Percentiles rank a stretch among this genome's conserved stretches.
Evolutionary conservation across 2,113 vertebrate genomes (phyloP).

Genomic region (Xenopus tropicalis): DNA sequence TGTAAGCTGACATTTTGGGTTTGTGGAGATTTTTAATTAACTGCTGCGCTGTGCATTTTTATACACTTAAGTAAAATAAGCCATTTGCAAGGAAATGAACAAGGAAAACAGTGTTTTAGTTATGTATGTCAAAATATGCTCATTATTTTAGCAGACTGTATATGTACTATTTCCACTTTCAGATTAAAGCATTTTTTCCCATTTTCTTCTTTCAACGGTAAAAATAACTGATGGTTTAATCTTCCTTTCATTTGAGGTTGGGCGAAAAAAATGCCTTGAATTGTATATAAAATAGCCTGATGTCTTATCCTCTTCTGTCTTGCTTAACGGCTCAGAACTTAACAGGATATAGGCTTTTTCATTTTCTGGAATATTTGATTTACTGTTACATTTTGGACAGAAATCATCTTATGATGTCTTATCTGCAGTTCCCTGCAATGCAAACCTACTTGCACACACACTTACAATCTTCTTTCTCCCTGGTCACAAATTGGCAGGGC

Average conservation of each 20-base stretch:
- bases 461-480: background rate
- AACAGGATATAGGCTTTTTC: background rate
- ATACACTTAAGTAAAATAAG: too few relatives aligned
- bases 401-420: slow-evolving; percentile 3
- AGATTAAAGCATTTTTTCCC: background rate
- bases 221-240: slow-evolving; percentile 2
- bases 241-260: background rate
- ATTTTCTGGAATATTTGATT: slow-evolving; percentile 3
- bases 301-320: background rate
- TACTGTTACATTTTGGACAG: background rate
- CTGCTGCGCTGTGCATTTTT: background rate
- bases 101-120: background rate
- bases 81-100: background rate
- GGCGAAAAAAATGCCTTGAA: background rate
- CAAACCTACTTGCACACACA: background rate
- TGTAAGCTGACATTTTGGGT: too few relatives aligned
- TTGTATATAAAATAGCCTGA: background rate
- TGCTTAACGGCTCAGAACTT: background rate
- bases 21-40: background rate
- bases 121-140: too few relatives aligned
- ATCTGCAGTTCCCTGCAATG: background rate
- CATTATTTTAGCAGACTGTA: background rate
- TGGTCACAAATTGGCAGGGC: background rate
- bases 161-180: background rate
- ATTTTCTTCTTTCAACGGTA: background rate